Conservation (phyloP, 2,888 invertebrate genomes). For the Galeopsomyia nigrocyanea region DNA sequence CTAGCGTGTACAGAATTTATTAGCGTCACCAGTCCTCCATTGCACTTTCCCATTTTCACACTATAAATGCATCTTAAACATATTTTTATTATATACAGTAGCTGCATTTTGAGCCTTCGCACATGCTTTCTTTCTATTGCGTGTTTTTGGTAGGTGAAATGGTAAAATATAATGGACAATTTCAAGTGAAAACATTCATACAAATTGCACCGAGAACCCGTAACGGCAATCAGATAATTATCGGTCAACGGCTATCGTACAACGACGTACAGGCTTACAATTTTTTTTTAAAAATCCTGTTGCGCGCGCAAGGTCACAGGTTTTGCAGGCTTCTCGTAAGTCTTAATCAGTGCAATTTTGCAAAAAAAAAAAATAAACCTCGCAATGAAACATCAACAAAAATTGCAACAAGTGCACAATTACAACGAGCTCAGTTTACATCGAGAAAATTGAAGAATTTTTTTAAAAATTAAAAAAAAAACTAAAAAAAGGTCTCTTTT, state of each 20-base stretch:
- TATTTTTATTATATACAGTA: slow-evolving; percentile 62
- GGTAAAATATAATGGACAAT: slow-evolving; percentile 28
- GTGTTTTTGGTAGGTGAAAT: slow-evolving; percentile 54
- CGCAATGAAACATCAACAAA: neutral
- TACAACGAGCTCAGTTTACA: slow-evolving; percentile 1
- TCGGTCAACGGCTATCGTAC: slow-evolving; percentile 8
- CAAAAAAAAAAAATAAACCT: neutral
- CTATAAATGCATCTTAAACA: slow-evolving; percentile 66
- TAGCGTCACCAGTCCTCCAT: slow-evolving; percentile 58
- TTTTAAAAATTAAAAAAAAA: neutral
- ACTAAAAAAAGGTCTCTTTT: slow-evolving; percentile 23
- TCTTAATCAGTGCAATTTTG: neutral
- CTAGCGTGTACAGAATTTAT: slow-evolving; percentile 43
- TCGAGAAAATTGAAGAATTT: slow-evolving; percentile 9
- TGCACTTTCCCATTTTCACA: slow-evolving; percentile 68
- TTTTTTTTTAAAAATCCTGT: slow-evolving; percentile 1
- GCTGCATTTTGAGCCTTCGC: slow-evolving; percentile 55
- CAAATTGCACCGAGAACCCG: slow-evolving; percentile 56
- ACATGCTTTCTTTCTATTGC: slow-evolving; percentile 54
- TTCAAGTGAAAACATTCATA: slow-evolving; percentile 14
- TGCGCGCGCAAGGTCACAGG: neutral
- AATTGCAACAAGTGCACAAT: slow-evolving; percentile 19
- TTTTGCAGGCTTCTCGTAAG: slow-evolving; percentile 14
- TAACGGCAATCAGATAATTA: slow-evolving; percentile 46
- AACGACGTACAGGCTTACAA: neutral